Base-by-base conservation (phyloP, 2,113 vertebrate genomes). In the Patagioenas fasciata region DNA sequence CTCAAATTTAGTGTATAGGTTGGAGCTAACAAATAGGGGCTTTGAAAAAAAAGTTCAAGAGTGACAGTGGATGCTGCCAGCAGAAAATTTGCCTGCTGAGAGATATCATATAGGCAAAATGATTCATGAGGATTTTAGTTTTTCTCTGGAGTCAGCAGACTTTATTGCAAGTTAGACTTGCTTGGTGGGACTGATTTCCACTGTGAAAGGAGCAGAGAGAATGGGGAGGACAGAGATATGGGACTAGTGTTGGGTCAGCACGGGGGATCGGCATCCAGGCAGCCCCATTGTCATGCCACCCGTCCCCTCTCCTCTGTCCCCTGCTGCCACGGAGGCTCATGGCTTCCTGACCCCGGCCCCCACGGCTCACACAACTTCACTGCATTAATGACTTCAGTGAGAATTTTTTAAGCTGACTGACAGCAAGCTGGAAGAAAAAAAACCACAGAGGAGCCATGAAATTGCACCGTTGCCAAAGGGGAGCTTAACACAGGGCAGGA, bases 371-470 rank as follows among this genome's bases (percentile, higher is more conserved):
- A 75, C 15, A n/a, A 73, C 66, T 77, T 79, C 60, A 64, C 83
- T 58, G 93, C 69, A 93, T 94, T 96, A 92, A 92, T 81, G 81
- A 95, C 82, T 65, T 89, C 75, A 31, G 71, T 25, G 73, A 92
- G 75, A 92, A 87, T 87, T 92, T 90, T 95, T 95, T 89, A 95
- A 90, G 77, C 66, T 94, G 91, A 97, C 75, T 93, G 94, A 93
- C 92, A 92, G 88, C 67, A 88, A 64, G 32, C 62, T 84, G 62
- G 69, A 32, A 65, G 80, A 80, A 73, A 89, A 73, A 89, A 56
- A 2, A 16, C 3, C 42, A 88, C 32, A 28, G 32, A 56, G 80
- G 61, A 95, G 91, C 61, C 73, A 54, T 36, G 77, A 89, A 90
- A 89, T 4, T 18, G 81, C 65, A 67, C 47, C 32, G 26, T 1